Evolutionary conservation across 2,888 invertebrate genomes (phyloP), one percentile per base, ranked within the genome.

Genomic region (Neoscelio sp.): DNA sequence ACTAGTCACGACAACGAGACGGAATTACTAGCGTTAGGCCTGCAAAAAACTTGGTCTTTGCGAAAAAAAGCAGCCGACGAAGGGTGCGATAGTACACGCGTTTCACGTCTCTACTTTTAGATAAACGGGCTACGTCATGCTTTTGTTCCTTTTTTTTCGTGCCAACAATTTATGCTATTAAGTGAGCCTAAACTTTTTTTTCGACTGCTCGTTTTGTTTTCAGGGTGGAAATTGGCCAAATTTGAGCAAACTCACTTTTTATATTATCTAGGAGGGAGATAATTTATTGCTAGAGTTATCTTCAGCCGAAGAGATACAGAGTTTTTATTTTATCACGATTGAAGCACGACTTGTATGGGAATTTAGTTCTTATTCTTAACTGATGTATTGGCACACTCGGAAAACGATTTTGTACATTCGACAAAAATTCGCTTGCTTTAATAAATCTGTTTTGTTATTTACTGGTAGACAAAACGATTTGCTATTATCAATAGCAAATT

Each of bases 1-100:
- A 74, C 79, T 60, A 81, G 81, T 79, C 81, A 81, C 81, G 79
- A 77, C 77, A 81, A 70, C 78, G 62, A 78, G 68, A 78, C 73
- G 71, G 75, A 58, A 80, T 78, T 73, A 58, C 64, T 67, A 67
- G 67, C 64, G 71, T 60, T 71, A 42, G 60, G 35, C 44, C 40
- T 17, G 65, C 67, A 71, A 74, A 80, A 75, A 77, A 60, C 75
- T 79, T 76, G 54, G 71, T 75, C 71, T 65, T 75, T 64, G 58
- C 64, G 42, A 64, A 67, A 68, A 65, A 46, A 50, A 52, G 28
- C 30, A 44, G 44, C 48, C 65, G 58, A 65, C 68, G 64, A 79
- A 75, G 79, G 79, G 79, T 70, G 75, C 75, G 74, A 79, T 75
- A 79, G 79, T 75, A 75, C 79, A 75, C 79, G 79, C 75, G 70